Evolutionary conservation across 2,113 vertebrate species (phyloP).

Genomic region (Chitala chitala): DNA sequence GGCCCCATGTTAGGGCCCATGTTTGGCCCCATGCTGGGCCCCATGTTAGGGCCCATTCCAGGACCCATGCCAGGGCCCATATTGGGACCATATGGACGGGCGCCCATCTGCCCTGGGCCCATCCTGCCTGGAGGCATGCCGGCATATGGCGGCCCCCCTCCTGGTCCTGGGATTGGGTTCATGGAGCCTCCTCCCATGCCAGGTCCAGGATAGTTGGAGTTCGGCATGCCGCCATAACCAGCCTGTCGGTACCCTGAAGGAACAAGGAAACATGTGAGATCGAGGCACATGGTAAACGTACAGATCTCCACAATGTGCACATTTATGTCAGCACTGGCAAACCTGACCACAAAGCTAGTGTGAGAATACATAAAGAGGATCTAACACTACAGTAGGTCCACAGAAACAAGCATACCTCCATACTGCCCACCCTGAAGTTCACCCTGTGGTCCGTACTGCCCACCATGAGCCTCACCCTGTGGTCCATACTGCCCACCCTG

Average conservation of each 20-base stretch:
- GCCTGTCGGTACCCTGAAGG: slow-evolving; percentile 84
- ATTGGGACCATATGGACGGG: slow-evolving; percentile 74
- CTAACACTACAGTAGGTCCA: background rate
- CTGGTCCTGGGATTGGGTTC: slow-evolving; percentile 86
- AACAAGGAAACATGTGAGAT: background rate
- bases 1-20: slow-evolving; percentile 68
- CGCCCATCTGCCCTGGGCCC: slow-evolving; percentile 81
- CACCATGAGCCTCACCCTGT: slow-evolving; percentile 69
- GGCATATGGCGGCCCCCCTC: slow-evolving; percentile 76
- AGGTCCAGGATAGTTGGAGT: slow-evolving; percentile 85
- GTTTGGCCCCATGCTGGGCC: slow-evolving; percentile 19
- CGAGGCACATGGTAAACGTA: background rate
- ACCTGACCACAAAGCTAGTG: background rate
- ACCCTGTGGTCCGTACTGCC: background rate
- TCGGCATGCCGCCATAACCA: slow-evolving; percentile 89
- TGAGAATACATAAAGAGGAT: background rate
- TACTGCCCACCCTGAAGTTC: background rate
- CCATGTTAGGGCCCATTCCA: slow-evolving; percentile 83
- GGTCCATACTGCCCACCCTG: slow-evolving; percentile 89
- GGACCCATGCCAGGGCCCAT: slow-evolving; percentile 60
- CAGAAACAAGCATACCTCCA: background rate
- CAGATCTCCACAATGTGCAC: background rate
- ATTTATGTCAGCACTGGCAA: background rate
- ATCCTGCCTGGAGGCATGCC: slow-evolving; percentile 82
- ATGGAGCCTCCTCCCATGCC: slow-evolving; percentile 74